Evolutionary conservation across 2,797 vertebrate species (phyloP).

Genomic region (Rhinophrynus dorsalis): DNA sequence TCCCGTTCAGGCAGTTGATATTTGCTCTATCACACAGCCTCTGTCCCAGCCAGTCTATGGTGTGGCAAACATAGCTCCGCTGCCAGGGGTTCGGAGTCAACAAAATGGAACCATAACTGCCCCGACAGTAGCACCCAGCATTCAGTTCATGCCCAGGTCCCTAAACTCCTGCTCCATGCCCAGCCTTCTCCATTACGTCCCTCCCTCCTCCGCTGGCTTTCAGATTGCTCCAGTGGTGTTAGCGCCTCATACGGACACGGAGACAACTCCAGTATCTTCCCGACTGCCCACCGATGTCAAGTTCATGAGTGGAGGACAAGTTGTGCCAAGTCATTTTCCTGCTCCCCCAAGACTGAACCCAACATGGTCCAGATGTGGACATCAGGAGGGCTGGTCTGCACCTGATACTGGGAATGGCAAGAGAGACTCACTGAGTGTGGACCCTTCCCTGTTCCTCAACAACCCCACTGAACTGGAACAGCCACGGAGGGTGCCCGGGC

Average conservation of each 20-base stretch:
- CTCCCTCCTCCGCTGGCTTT: slow-evolving; percentile 61
- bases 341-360: slow-evolving; percentile 1
- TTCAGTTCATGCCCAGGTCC: slow-evolving; percentile 50
- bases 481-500: background rate
- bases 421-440: background rate
- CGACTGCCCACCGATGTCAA: slow-evolving; percentile 38
- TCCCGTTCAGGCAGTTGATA: background rate
- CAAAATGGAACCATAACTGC: slow-evolving; percentile 51
- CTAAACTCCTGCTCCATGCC: slow-evolving; percentile 53
- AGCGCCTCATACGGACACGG: slow-evolving; percentile 14
- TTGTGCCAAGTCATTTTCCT: slow-evolving; percentile 22
- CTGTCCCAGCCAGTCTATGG: slow-evolving; percentile 45
- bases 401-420: background rate
- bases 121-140: slow-evolving; percentile 52
- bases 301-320: slow-evolving; percentile 17
- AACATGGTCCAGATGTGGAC: slow-evolving; percentile 11
- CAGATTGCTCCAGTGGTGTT: slow-evolving; percentile 33
- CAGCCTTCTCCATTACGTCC: slow-evolving; percentile 52
- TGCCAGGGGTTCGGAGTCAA: slow-evolving; percentile 49
- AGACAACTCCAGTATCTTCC: background rate
- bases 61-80: slow-evolving; percentile 50
- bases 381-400: slow-evolving; percentile 14
- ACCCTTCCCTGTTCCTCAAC: slow-evolving; percentile 25
- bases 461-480: background rate
- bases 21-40: slow-evolving; percentile 22